Evolutionary conservation across 2,888 invertebrate species (phyloP).

Genomic region (Allolobophora icterica): DNA sequence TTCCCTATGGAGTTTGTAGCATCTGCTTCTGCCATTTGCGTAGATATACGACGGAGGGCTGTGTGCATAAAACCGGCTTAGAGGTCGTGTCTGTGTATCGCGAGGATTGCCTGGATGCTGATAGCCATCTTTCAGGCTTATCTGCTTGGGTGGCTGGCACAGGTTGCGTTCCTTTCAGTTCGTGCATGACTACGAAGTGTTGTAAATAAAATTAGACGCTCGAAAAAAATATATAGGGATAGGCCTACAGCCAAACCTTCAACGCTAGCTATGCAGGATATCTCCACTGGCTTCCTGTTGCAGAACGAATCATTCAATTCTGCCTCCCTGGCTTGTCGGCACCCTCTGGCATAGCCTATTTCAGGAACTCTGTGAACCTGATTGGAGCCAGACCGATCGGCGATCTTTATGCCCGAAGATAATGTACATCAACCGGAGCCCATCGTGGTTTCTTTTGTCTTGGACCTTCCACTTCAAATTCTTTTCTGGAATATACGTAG

Average conservation of each 20-base stretch:
- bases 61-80: neutral
- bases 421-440: too few species aligned
- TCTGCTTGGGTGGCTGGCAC: neutral
- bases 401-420: neutral
- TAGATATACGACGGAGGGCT: neutral
- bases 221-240: neutral
- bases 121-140: neutral
- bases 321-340: neutral
- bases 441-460: too few species aligned
- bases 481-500: too few species aligned
- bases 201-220: neutral
- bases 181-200: neutral
- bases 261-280: neutral
- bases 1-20: neutral
- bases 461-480: too few species aligned
- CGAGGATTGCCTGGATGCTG: constrained; percentile 2
- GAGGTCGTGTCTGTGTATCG: neutral
- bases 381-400: too few species aligned
- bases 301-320: neutral
- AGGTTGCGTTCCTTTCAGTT: neutral
- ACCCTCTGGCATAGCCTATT: neutral
- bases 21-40: neutral
- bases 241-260: neutral
- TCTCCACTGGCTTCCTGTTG: neutral
- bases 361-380: neutral